Percentiles rank a stretch among this genome's conserved stretches.
Evolutionary conservation across 2,888 invertebrate genomes (phyloP).

Genomic region (Liopterus haemorrhoidalis): DNA sequence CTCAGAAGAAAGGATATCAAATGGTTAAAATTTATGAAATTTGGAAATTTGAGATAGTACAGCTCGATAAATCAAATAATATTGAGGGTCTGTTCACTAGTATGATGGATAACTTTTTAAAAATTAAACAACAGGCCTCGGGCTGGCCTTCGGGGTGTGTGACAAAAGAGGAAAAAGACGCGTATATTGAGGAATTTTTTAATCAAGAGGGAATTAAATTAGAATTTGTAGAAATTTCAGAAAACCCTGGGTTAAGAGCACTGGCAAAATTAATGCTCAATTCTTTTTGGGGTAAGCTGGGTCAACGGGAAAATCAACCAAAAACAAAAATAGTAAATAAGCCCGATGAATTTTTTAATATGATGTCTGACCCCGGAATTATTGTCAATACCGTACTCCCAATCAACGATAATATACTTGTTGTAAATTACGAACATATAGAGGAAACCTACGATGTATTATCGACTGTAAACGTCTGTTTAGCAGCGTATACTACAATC

Average conservation of each 20-base stretch:
- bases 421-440: slow-evolving; percentile 25
- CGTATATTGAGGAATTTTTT: slow-evolving; percentile 24
- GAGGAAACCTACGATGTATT: slow-evolving; percentile 25
- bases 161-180: slow-evolving; percentile 21
- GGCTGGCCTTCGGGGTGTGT: slow-evolving; percentile 33
- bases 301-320: slow-evolving; percentile 25
- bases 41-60: slow-evolving; percentile 36
- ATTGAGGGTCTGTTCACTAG: slow-evolving; percentile 36
- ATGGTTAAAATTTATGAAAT: slow-evolving; percentile 37
- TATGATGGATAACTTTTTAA: slow-evolving; percentile 37
- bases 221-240: slow-evolving; percentile 15
- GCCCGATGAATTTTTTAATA: slow-evolving; percentile 20
- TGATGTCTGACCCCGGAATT: slow-evolving; percentile 27
- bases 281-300: slow-evolving; percentile 30
- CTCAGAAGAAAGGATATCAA: slow-evolving; percentile 36
- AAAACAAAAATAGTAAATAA: slow-evolving; percentile 21
- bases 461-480: slow-evolving; percentile 33
- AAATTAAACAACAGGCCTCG: slow-evolving; percentile 35
- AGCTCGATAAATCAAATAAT: slow-evolving; percentile 27
- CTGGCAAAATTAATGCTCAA: slow-evolving; percentile 31
- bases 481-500: slow-evolving; percentile 40
- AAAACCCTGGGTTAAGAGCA: slow-evolving; percentile 25
- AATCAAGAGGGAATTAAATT: slow-evolving; percentile 21
- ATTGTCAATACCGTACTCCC: slow-evolving; percentile 24
- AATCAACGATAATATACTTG: slow-evolving; percentile 26